Evolutionary conservation across 2,888 invertebrate species (phyloP), one percentile per base, ranked within the genome.

Genomic region (Cheilosia scutellata): DNA sequence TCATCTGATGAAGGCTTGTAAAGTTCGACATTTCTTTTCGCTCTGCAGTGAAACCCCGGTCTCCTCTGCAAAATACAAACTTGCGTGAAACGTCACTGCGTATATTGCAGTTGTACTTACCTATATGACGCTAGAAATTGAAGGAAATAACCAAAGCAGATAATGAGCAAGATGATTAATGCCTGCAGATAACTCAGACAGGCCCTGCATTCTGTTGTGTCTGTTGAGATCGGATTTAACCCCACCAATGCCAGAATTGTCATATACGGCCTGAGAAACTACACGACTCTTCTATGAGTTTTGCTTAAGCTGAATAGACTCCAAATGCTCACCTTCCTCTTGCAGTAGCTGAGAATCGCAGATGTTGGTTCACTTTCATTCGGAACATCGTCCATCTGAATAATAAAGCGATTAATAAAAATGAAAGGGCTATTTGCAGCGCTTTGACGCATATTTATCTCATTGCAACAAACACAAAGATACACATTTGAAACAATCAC

Each of bases 51-150:
- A 91, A 92, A 11, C 92, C 92, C 3, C 91, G 91, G 88, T 91
- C 91, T 4, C 91, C 90, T 42, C 91, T 91, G 55, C 0, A 77
- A 75, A 57, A 13, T 7, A 60, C 65, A 31, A 0, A 5, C 6
- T 13, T 5, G 1, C 7, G 20, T 40, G 2, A 7, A 20, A 16
- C 1, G 20, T 20, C 7, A 20, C 47, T 16, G 5, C 7, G 4
- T 20, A 13, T 5, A 5, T 11, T 2, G 13, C n/a, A 29, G n/a
- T 75, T 44, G 5, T 9, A 33, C 91, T 90, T 91, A 95, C 95
- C 96, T 94, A 90, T 95, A 97, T 90, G 96, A 96, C 71, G 96
- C 94, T 93, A 96, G 95, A 90, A 95, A 97, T 90, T 97, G 96
- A 25, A 97, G 92, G 70, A 96, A 91, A 90, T 97, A 97, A 88